Evolutionary conservation across 1,140 invertebrate species (phyloP).

Genomic region (Cydia amplana): DNA sequence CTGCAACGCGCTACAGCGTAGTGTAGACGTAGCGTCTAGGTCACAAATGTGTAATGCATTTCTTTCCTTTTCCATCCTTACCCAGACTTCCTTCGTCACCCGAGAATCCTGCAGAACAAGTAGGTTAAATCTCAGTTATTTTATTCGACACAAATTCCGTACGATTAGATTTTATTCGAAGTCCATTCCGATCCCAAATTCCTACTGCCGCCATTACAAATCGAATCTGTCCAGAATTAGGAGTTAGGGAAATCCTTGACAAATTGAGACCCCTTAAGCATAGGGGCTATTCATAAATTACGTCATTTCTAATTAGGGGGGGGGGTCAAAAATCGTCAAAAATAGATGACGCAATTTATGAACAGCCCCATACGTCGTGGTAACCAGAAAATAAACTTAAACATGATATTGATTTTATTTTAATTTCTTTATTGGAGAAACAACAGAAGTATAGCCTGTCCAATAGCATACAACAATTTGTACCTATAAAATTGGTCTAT

Average conservation of each 20-base stretch:
- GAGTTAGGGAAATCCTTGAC: background rate
- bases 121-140: constrained; percentile 17
- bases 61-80: too few species aligned
- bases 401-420: too few species aligned
- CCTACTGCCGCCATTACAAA: constrained; percentile 14
- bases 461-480: too few species aligned
- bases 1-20: background rate
- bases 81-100: background rate
- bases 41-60: background rate
- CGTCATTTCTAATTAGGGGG: too few species aligned
- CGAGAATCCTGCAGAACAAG: background rate
- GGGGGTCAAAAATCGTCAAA: too few species aligned
- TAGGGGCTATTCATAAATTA: too few species aligned
- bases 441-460: too few species aligned
- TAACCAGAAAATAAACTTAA: background rate
- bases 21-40: background rate
- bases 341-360: too few species aligned
- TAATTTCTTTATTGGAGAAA: too few species aligned
- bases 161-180: constrained; percentile 23
- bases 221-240: constrained; percentile 15
- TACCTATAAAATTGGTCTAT: too few species aligned
- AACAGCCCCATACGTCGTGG: background rate
- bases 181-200: constrained; percentile 19
- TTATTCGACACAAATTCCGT: constrained; percentile 20
- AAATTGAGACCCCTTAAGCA: background rate